Evolutionary conservation across 1,140 invertebrate genomes (phyloP).

Genomic region (Drosophila mayri): DNA sequence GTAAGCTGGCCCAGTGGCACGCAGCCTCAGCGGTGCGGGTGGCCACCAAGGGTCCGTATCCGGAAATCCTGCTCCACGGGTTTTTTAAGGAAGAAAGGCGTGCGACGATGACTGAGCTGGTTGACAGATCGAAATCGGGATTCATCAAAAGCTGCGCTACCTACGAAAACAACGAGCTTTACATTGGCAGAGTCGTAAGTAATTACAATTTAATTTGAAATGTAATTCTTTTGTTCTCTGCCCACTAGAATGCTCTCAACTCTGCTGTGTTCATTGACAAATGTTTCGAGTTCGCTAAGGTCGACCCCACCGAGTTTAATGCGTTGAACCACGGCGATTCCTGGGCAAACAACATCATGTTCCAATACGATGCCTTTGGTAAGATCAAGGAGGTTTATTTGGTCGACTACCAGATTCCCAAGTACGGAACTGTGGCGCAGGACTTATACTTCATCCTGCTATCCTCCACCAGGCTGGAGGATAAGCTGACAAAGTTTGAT

Average conservation of each 20-base stretch:
- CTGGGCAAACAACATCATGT: constrained; percentile 87
- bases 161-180: constrained; percentile 53
- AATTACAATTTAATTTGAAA: neutral
- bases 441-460: constrained; percentile 74
- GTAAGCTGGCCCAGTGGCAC: constrained; percentile 5
- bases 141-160: constrained; percentile 48
- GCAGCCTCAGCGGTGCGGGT: constrained; percentile 72
- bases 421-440: constrained; percentile 64
- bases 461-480: constrained; percentile 70
- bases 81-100: constrained; percentile 57
- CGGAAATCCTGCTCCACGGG: constrained; percentile 1
- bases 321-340: constrained; percentile 89
- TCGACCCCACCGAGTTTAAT: constrained; percentile 86
- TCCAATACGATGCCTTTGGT: constrained; percentile 86
- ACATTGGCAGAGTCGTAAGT: constrained; percentile 63
- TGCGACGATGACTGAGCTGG: constrained; percentile 42
- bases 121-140: constrained; percentile 20
- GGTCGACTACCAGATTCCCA: constrained; percentile 72
- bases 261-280: constrained; percentile 33
- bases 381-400: constrained; percentile 79
- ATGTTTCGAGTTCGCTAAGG: constrained; percentile 44
- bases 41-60: constrained; percentile 84
- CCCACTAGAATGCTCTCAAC: constrained; percentile 37
- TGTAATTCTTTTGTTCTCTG: neutral
- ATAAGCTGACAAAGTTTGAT: constrained; percentile 76